A percentile compares a stretch with the other conserved stretches of the same genome.
phyloP scores from a whole-genome alignment of 2,113 vertebrate species.

The Dascyllus trimaculatus region DNA sequence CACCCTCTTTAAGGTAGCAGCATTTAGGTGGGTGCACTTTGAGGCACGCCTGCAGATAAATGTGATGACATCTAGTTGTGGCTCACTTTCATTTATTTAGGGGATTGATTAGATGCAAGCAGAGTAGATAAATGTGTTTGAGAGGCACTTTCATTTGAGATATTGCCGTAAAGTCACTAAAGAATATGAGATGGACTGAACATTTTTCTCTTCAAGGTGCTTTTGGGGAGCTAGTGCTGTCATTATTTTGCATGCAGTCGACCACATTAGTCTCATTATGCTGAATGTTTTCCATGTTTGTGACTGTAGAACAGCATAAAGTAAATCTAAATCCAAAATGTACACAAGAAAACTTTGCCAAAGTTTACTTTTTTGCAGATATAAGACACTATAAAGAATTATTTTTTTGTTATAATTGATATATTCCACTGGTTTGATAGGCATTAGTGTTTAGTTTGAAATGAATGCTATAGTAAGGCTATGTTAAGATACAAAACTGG shows the following conservation, averaged over 20 bases:
- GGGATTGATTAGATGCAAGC: constrained; percentile 81
- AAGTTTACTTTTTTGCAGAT: not conserved
- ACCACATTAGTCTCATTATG: constrained; percentile 12
- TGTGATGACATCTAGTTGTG: constrained; percentile 76
- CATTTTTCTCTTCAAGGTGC: constrained; percentile 77
- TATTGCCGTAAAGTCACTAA: constrained; percentile 75
- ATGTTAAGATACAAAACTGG: constrained; percentile 4
- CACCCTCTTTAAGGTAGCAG: constrained; percentile 56
- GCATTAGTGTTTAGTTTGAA: not conserved
- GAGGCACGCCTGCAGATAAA: constrained; percentile 75
- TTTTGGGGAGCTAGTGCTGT: constrained; percentile 49
- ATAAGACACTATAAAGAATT: not conserved
- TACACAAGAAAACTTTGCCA: constrained; percentile 3
- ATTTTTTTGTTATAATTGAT: not conserved
- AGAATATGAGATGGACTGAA: constrained; percentile 68
- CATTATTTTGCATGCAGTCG: constrained; percentile 24
- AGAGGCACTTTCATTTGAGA: constrained; percentile 78
- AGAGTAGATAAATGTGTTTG: constrained; percentile 78
- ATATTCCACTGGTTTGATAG: not conserved
- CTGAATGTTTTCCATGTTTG: constrained; percentile 5
- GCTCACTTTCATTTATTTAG: constrained; percentile 80
- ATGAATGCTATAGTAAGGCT: not conserved
- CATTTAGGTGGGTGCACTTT: constrained; percentile 68
- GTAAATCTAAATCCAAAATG: constrained; percentile 10
- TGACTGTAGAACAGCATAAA: not conserved